Conservation (phyloP, 2,888 invertebrate species). For the Xestia xanthographa region DNA sequence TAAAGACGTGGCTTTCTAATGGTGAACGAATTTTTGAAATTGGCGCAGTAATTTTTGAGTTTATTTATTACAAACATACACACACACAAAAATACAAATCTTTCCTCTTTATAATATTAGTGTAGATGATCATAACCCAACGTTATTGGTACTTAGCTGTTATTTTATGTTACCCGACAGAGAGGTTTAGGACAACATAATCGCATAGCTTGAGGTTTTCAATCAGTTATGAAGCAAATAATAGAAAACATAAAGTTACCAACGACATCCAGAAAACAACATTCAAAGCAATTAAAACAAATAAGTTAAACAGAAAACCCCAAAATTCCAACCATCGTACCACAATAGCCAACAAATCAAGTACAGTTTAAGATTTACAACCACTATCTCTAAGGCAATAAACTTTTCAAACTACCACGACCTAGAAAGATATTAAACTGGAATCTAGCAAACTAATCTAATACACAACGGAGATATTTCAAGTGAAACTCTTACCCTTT, state of each 20-base stretch:
- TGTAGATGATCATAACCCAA: too few species aligned
- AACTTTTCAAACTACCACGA: conserved; percentile 41
- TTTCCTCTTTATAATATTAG: too few species aligned
- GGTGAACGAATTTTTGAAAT: too few species aligned
- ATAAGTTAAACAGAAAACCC: conserved; percentile 16
- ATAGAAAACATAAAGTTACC: background rate
- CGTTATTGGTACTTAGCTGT: too few species aligned
- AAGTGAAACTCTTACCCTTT: conserved; percentile 34
- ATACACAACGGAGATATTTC: conserved; percentile 46
- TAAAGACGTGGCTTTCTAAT: too few species aligned
- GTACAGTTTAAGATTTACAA: conserved; percentile 41
- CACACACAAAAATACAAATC: too few species aligned
- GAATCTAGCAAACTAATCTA: conserved; percentile 53
- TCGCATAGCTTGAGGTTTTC: background rate
- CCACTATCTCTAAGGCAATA: conserved; percentile 40
- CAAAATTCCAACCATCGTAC: conserved; percentile 5
- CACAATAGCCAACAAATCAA: conserved; percentile 29
- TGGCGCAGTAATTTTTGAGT: too few species aligned
- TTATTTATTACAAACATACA: too few species aligned
- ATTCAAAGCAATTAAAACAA: background rate
- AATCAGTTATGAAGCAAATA: background rate
- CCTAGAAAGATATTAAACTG: conserved; percentile 51
- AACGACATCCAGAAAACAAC: background rate
- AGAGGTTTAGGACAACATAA: too few species aligned
- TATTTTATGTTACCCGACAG: too few species aligned